Evolutionary conservation across 2,888 invertebrate genomes (phyloP), one percentile per base, ranked within the genome.

Genomic region (Pristionchus mayeri): DNA sequence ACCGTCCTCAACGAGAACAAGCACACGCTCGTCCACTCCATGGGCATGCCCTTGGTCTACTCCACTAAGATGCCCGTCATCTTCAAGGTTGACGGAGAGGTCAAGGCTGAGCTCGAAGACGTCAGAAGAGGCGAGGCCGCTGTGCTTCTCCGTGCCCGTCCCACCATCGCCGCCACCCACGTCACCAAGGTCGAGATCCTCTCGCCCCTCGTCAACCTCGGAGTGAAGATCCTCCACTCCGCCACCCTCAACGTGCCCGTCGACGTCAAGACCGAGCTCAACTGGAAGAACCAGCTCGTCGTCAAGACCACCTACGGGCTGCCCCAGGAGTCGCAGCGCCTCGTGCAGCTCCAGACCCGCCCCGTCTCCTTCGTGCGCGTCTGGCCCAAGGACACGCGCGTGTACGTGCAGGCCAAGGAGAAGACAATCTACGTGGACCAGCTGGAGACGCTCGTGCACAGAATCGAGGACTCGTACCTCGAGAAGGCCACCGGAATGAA

Each of bases 291-390:
- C 75, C 63, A 54, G 57, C 16, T 86, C 86, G 87, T 87, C 71
- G 83, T 87, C 85, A 81, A 86, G 84, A 80, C 85, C 24, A 84
- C 86, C 48, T 44, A 90, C 81, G 57, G 83, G 16, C 44, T 88
- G 24, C 83, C 86, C 54, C 78, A 88, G 76, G 84, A 88, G 50
- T 84, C 86, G 60, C 75, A 54, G 24, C 87, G 86, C 60, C 60
- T 91, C 50, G 83, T 85, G 75, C 86, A 87, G 80, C 71, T 90
- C 85, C 87, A 89, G 85, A 87, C 88, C 40, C 88, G 88, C 60
- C 92, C 92, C 67, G 84, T 89, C 60, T 88, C 89, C 21, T 90
- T 88, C 87, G 81, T 89, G 63, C 88, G 88, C 63, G 82, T 85
- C 67, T 89, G 88, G 87, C 71, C 87, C 16, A 85, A 85, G 67